A percentile compares a stretch with the other conserved stretches of the same genome.
Conservation (phyloP, 2,113 vertebrate species). For the Saiga tatarica region DNA sequence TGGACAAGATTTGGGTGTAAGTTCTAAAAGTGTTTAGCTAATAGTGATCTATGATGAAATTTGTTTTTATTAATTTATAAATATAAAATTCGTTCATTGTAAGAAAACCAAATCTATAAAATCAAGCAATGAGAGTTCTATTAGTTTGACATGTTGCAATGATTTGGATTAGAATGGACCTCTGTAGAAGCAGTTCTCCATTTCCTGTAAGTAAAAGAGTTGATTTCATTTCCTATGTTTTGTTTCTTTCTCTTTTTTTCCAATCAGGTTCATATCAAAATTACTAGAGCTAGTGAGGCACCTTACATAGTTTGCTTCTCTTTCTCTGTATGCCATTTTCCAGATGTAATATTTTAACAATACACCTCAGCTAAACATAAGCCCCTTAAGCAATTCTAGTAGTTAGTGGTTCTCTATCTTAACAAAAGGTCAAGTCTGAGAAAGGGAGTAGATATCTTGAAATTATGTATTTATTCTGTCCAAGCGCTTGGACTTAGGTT, state of each 20-base stretch:
- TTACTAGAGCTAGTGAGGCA: neutral
- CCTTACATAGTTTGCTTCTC: neutral
- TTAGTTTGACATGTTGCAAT: neutral
- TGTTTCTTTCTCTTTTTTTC: neutral
- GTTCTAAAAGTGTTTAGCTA: neutral
- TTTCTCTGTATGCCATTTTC: neutral
- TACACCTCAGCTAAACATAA: neutral
- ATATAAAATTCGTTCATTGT: slow-evolving; percentile 36
- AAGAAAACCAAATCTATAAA: slow-evolving; percentile 9
- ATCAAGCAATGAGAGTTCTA: neutral
- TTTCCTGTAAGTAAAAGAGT: neutral
- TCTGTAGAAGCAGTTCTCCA: neutral
- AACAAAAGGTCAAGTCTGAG: slow-evolving; percentile 10
- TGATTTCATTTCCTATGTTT: slow-evolving; percentile 48
- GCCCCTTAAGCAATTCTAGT: neutral
- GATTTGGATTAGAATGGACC: neutral
- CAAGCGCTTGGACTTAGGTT: neutral
- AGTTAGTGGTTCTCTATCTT: neutral
- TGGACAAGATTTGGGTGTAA: neutral
- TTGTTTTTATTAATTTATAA: slow-evolving; percentile 52
- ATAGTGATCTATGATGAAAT: neutral
- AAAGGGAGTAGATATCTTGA: neutral
- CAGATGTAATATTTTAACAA: slow-evolving; percentile 27
- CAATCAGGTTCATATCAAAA: slow-evolving; percentile 17
- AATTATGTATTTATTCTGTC: slow-evolving; percentile 24